These are phyloP conservation scores for Paramuricea clavata DNA, from an alignment of 92 coral and sea anemone genomes.

Conservation along the genomic window DNA sequence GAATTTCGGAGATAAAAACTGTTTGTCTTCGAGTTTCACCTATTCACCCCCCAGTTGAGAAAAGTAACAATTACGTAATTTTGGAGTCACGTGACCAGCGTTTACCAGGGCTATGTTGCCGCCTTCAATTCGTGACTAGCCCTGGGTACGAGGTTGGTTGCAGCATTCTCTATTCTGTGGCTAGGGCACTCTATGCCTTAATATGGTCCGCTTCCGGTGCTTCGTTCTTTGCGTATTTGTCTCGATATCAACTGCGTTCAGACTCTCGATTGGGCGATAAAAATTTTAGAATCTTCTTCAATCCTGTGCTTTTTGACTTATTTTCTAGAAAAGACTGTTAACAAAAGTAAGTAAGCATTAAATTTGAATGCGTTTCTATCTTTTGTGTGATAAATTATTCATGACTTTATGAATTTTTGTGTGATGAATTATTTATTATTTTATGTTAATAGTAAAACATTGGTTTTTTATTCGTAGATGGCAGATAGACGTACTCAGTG, in stretches of 20 bases:
- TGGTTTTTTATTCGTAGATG: conserved; percentile 38
- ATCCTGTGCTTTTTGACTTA: background rate
- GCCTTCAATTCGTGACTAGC: no score
- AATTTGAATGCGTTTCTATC: background rate
- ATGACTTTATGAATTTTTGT: background rate
- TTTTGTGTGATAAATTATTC: background rate
- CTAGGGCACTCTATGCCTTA: no score
- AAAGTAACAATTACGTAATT: no score
- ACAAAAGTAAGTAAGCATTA: conserved; percentile 20
- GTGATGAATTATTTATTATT: background rate
- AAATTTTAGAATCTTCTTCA: conserved; percentile 2
- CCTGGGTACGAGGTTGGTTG: no score
- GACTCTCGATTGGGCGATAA: background rate
- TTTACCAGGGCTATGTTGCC: no score
- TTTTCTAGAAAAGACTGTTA: background rate
- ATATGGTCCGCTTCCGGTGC: no score
- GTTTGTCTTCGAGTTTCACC: no score
- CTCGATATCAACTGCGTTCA: conserved; percentile 1
- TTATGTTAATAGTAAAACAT: background rate
- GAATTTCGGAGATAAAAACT: no score
- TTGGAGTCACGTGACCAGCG: no score
- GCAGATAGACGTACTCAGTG: conserved; percentile 53
- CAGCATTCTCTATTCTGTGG: no score
- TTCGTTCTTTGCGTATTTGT: background rate
- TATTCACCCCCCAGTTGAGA: no score